Evolutionary conservation across 2,113 vertebrate species (phyloP), one percentile per base, ranked within the genome.

Genomic region (Dasypus novemcinctus): DNA sequence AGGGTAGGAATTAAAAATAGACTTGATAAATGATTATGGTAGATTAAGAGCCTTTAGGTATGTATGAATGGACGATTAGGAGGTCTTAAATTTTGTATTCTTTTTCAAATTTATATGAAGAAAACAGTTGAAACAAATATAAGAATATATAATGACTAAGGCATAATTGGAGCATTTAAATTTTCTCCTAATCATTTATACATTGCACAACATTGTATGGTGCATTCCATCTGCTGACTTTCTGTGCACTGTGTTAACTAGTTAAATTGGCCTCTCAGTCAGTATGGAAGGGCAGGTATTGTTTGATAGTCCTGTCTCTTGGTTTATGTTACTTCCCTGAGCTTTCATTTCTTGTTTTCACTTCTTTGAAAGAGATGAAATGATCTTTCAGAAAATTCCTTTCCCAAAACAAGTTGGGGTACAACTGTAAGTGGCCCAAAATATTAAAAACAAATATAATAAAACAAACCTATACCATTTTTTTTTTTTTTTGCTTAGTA

Each of bases 401-500:
- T 96, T 93, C 68, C 95, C 90, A 92, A 96, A 96, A 96, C 80
- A 97, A 92, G 86, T 88, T 91, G 69, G 52, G 84, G 66, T 84
- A 33, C 97, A 96, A 97, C 59, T 90, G 72, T 96, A 96, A 96
- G 89, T 96, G 79, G 81, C 74, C 93, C 46, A 89, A 96, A 96
- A 94, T 79, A 97, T 49, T 88, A 91, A 74, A 88, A 94, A 61
- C n/a, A 84, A 78, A 78, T 33, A 61, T 90, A 72, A 7, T 66
- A 90, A 64, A 84, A 72, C 2, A 95, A 91, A 52, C 1, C 90
- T 76, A 95, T 69, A 95, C 25, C 3, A 2, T 95, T 97, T 96
- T 98, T 94, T 87, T 98, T 95, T 97, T 96, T 98, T 94, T 87
- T 98, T 97, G 87, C 95, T 98, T 95, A 29, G 64, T 54, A 36